Evolutionary conservation across 2,797 vertebrate species (phyloP), one percentile per base, ranked within the genome.

Genomic region (Ispidina picta): DNA sequence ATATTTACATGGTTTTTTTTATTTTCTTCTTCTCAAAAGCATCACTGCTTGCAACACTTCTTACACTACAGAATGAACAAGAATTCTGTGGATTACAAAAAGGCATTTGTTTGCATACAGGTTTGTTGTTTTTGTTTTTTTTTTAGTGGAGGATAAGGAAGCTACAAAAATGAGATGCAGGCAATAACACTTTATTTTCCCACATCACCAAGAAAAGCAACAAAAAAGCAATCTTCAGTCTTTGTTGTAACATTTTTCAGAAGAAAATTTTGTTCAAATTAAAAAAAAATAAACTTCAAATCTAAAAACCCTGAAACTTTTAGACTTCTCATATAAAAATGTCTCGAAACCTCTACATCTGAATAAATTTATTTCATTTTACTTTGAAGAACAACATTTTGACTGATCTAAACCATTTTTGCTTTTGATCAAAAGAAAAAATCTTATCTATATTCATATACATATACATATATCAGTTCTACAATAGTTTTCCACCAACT

Each of bases 401-500:
- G 39, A 37, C 16, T 37, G 20, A 37, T 28, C 1, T 37, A 64
- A 41, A 33, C 5, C 9, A 12, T 5, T 43, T 58, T 7, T 43
- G 19, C 4, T 48, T 77, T 56, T 58, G 12, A 29, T 15, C 5
- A 46, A 49, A 64, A 56, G 14, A 37, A 29, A 43, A 43, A 10
- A 31, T 26, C 29, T 31, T 49, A n/a, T 28, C 8, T 59, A 17
- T 54, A 29, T 52, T 39, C 2, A 1, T 68, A 66, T 33, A 8
- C 8, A 17, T 39, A 5, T 28, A 48, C 59, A 31, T 18, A 25
- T 1, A 1, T 0, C 14, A 55, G 26, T 52, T 73, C 41, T 33
- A n/a, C 7, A 41, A 6, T 3, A 44, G 4, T 51, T 68, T 69
- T 35, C 35, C 4, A 49, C 16, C 6, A 63, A 41, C 5, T 31